Evolutionary conservation across 2,113 vertebrate genomes (phyloP).

Genomic region (Pachypanchax playfairii): DNA sequence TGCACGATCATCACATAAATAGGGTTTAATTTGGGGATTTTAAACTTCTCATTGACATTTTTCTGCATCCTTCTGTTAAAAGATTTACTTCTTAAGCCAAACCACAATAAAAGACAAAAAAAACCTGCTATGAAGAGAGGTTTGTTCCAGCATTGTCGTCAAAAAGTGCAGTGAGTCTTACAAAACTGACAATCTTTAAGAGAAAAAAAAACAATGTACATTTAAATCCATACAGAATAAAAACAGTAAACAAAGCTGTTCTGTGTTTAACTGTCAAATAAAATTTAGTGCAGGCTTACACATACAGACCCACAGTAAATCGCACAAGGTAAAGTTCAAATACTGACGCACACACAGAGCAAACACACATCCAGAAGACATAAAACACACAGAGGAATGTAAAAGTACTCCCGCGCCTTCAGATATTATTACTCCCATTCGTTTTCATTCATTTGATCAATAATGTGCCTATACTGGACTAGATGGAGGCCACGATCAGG

Average conservation of each 20-base stretch:
- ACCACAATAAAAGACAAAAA: slow-evolving; percentile 39
- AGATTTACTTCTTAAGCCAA: slow-evolving; percentile 9
- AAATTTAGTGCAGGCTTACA: slow-evolving; percentile 66
- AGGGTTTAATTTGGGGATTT: slow-evolving; percentile 15
- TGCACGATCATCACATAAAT: slow-evolving; percentile 8
- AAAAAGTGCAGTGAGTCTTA: slow-evolving; percentile 60
- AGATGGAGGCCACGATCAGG: slow-evolving; percentile 48
- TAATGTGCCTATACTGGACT: slow-evolving; percentile 17
- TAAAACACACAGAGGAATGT: slow-evolving; percentile 62
- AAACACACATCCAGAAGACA: slow-evolving; percentile 49
- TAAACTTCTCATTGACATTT: no score
- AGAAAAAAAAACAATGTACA: slow-evolving; percentile 42
- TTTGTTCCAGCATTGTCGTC: slow-evolving; percentile 62
- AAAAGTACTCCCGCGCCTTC: slow-evolving; percentile 30
- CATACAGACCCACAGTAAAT: slow-evolving; percentile 50
- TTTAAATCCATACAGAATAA: slow-evolving; percentile 67
- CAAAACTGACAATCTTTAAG: slow-evolving; percentile 29
- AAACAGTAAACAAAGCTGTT: slow-evolving; percentile 64
- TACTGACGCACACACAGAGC: slow-evolving; percentile 50
- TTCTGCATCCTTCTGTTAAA: slow-evolving; percentile 32
- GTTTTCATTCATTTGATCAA: slow-evolving; percentile 45
- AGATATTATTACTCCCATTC: slow-evolving; percentile 49
- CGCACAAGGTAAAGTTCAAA: slow-evolving; percentile 57
- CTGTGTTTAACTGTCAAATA: slow-evolving; percentile 66
- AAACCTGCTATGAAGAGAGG: slow-evolving; percentile 66